Evolutionary conservation across 2,113 vertebrate species (phyloP).

Genomic region (Gorsachius goisagi): DNA sequence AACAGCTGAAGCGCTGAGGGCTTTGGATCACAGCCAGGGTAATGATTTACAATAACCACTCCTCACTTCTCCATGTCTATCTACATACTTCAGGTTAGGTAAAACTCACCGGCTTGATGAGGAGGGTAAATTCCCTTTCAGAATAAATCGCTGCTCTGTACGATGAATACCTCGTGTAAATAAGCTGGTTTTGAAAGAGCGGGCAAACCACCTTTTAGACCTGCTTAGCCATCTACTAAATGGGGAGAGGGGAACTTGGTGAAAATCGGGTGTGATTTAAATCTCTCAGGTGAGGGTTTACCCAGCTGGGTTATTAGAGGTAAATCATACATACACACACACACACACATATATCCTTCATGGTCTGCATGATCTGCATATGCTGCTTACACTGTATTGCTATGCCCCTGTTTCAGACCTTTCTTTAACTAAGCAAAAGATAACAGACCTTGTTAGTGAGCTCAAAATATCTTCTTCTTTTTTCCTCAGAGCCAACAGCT

Average conservation of each 20-base stretch:
- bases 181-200: neutral
- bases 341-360: neutral
- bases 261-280: neutral
- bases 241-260: neutral
- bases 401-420: neutral
- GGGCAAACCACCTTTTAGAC: neutral
- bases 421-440: neutral
- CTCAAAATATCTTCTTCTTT: neutral
- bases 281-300: neutral
- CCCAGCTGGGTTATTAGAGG: neutral
- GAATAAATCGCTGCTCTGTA: neutral
- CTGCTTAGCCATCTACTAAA: neutral
- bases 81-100: neutral
- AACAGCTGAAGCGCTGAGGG: conserved; percentile 24
- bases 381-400: neutral
- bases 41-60: conserved; percentile 26
- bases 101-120: neutral
- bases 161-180: neutral
- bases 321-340: neutral
- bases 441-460: neutral
- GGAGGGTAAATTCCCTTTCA: neutral
- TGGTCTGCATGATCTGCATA: neutral
- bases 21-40: neutral
- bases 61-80: neutral
- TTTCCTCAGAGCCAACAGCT: neutral